A percentile compares a stretch with the other conserved stretches of the same genome.
Conservation (phyloP, 2,113 vertebrate species). For the Microcebus ravelobensis region DNA sequence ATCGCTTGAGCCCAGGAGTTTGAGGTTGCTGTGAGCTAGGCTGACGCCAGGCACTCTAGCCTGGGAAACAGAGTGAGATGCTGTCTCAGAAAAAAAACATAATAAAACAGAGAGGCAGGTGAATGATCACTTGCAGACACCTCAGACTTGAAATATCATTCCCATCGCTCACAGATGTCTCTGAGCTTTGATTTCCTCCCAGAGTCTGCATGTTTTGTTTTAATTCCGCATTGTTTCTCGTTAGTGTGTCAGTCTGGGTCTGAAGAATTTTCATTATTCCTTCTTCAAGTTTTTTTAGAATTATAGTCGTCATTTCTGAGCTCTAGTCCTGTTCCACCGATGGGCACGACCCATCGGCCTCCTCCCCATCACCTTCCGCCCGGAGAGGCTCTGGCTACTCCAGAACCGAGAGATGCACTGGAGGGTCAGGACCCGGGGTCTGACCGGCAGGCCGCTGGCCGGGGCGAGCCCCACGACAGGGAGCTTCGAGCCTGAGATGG, state of each 20-base stretch:
- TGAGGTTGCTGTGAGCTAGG: no score
- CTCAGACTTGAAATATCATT: fast-evolving
- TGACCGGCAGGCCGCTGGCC: fast-evolving
- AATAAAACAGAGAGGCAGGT: no score
- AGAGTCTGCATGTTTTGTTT: background rate
- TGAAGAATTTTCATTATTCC: background rate
- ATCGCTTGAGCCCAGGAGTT: no score
- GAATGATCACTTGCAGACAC: background rate
- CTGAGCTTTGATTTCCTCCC: background rate
- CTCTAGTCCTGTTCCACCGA: fast-evolving
- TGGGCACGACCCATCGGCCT: fast-evolving
- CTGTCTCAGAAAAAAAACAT: no score
- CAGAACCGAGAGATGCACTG: background rate
- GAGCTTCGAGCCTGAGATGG: background rate
- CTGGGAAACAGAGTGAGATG: no score
- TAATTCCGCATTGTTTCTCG: background rate
- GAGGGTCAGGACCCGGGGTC: background rate
- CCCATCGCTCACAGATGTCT: background rate
- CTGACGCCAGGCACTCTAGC: no score
- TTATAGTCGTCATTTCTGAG: background rate
- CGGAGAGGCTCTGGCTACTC: background rate
- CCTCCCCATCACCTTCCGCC: background rate
- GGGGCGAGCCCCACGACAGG: background rate
- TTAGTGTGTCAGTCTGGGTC: background rate
- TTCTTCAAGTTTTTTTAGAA: background rate